These are phyloP conservation scores for Alca torda DNA, from an alignment of 2,797 vertebrate genomes.

Conservation along the genomic window DNA sequence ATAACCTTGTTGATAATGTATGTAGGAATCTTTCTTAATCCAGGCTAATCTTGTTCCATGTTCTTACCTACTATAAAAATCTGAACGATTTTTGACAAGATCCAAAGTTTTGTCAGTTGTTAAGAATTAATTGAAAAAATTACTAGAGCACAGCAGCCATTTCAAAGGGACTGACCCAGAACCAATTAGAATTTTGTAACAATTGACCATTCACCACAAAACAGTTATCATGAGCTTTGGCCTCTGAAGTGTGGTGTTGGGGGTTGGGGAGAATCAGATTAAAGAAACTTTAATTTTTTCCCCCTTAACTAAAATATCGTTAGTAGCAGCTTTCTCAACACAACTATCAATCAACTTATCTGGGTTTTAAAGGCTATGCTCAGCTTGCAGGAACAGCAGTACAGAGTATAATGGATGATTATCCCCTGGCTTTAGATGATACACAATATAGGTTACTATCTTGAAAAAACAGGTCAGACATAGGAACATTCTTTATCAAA, in stretches of 20 bases:
- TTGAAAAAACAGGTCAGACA: conserved; percentile 81
- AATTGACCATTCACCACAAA: conserved; percentile 82
- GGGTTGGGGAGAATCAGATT: conserved; percentile 70
- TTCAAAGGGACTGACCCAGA: conserved; percentile 84
- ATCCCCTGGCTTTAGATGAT: conserved; percentile 63
- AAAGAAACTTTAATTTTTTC: conserved; percentile 66
- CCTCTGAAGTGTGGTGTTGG: conserved; percentile 74
- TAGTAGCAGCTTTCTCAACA: conserved; percentile 64
- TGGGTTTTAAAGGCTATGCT: conserved; percentile 65
- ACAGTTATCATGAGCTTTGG: conserved; percentile 76
- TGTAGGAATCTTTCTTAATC: conserved; percentile 32
- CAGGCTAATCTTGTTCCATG: conserved; percentile 43
- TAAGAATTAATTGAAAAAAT: conserved; percentile 87
- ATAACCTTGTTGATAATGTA: conserved; percentile 37
- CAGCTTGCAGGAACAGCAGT: conserved; percentile 35
- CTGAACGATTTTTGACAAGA: conserved; percentile 80
- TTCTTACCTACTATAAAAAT: conserved; percentile 72
- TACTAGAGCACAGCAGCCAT: conserved; percentile 77
- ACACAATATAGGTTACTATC: conserved; percentile 77
- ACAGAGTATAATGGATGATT: conserved; percentile 58
- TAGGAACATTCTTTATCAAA: conserved; percentile 77
- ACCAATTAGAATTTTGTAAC: conserved; percentile 85
- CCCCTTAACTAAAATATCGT: conserved; percentile 57
- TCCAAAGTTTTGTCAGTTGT: conserved; percentile 83
- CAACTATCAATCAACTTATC: conserved; percentile 56